phyloP scores from a whole-genome alignment of 2,888 invertebrate genomes.

The Eupithecia abbreviata region DNA sequence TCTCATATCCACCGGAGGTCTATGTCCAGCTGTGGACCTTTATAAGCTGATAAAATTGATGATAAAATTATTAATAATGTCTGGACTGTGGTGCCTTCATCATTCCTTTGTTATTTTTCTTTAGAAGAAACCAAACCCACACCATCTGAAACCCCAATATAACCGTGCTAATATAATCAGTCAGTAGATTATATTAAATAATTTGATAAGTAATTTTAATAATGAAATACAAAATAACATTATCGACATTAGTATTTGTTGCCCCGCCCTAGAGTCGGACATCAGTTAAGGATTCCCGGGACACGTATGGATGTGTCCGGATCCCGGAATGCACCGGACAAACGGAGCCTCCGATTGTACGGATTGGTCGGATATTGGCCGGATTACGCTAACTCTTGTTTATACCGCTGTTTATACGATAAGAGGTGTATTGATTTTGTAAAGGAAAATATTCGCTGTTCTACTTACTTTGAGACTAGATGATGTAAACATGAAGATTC shows the following conservation, averaged over 20 bases:
- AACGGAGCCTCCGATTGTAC: conserved; percentile 29
- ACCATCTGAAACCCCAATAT: no score
- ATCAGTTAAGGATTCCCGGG: conserved; percentile 40
- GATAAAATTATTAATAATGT: background rate
- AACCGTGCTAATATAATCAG: no score
- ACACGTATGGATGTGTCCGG: conserved; percentile 39
- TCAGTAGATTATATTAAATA: background rate
- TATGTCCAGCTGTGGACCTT: no score
- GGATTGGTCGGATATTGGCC: conserved; percentile 31
- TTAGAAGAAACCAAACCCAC: background rate
- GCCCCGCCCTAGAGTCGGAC: conserved; percentile 23
- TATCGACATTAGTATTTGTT: background rate
- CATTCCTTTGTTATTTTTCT: background rate
- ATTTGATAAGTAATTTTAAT: background rate
- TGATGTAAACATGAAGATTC: background rate
- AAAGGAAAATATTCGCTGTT: background rate
- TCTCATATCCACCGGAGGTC: no score
- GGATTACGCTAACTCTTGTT: conserved; percentile 37
- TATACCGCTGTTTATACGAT: conserved; percentile 34
- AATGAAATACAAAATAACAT: background rate
- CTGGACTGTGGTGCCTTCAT: background rate
- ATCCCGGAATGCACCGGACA: conserved; percentile 37
- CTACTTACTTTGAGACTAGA: background rate
- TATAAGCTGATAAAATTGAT: no score
- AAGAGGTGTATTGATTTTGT: conserved; percentile 30